Evolutionary conservation across 2,888 invertebrate genomes (phyloP).

Genomic region (Ennomos fuscantarius): DNA sequence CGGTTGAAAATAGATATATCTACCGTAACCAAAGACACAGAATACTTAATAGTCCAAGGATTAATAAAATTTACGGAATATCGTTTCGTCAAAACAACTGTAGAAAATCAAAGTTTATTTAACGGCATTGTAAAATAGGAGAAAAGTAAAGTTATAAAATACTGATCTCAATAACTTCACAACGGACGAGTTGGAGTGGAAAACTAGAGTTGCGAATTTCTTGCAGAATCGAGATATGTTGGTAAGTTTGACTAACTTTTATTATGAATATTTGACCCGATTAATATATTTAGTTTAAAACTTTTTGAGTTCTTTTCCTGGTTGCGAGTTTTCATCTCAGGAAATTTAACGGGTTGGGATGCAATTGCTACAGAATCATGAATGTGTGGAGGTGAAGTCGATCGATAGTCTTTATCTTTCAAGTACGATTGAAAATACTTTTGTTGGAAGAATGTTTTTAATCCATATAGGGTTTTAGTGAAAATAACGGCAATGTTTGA

Average conservation of each 20-base stretch:
- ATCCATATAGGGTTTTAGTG: no score
- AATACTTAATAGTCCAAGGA: background rate
- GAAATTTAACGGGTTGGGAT: no score
- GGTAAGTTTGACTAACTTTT: slow-evolving; percentile 28
- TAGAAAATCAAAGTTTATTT: slow-evolving; percentile 17
- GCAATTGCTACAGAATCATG: no score
- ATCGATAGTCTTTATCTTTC: no score
- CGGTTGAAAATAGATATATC: no score
- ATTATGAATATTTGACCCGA: slow-evolving; percentile 37
- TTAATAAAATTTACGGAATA: slow-evolving; percentile 1
- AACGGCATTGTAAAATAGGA: slow-evolving; percentile 24
- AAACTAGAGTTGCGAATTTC: slow-evolving; percentile 25
- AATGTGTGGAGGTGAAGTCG: no score
- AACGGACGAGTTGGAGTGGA: slow-evolving; percentile 30
- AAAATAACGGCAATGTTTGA: no score
- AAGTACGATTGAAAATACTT: no score
- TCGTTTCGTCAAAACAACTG: slow-evolving; percentile 11
- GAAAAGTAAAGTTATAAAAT: slow-evolving; percentile 27
- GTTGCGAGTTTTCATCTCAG: background rate
- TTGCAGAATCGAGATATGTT: slow-evolving; percentile 22
- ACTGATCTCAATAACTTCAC: slow-evolving; percentile 24
- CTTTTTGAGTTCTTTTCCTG: background rate
- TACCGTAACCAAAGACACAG: no score
- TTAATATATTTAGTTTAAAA: slow-evolving; percentile 31
- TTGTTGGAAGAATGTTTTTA: no score